Percentiles rank a stretch among this genome's conserved stretches.
Conservation (phyloP, 2,113 vertebrate genomes). For the Lepisosteus oculatus region DNA sequence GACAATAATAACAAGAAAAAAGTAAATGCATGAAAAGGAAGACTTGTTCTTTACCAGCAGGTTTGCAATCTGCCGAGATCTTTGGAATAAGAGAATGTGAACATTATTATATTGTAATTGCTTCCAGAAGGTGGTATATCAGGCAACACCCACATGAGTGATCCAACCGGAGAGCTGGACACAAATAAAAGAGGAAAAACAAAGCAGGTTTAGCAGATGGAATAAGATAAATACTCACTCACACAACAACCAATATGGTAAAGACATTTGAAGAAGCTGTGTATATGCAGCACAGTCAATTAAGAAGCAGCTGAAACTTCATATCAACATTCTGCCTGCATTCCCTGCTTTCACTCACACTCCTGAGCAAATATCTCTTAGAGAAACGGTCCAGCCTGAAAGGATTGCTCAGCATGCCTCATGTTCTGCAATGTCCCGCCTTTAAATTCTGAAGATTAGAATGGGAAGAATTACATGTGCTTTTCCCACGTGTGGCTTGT, state of each 20-base stretch:
- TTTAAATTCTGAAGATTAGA: too few relatives aligned
- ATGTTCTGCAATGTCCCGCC: too few relatives aligned
- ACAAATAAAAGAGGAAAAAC: background rate
- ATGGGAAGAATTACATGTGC: too few relatives aligned
- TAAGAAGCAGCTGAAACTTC: too few relatives aligned
- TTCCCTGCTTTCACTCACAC: too few relatives aligned
- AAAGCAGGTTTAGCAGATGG: constrained; percentile 17
- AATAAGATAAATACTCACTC: constrained; percentile 26
- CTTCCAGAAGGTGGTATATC: constrained; percentile 54
- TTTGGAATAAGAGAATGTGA: constrained; percentile 56
- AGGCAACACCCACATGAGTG: constrained; percentile 7
- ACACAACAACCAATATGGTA: constrained; percentile 2
- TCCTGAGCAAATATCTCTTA: too few relatives aligned
- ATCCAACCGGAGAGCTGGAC: background rate
- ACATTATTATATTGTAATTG: constrained; percentile 56
- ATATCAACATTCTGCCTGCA: too few relatives aligned
- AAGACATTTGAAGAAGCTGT: constrained; percentile 3
- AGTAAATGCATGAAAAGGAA: background rate
- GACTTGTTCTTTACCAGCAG: constrained; percentile 34
- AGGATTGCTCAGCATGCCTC: too few relatives aligned
- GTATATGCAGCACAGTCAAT: background rate
- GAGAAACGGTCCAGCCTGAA: too few relatives aligned
- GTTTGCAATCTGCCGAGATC: constrained; percentile 57
- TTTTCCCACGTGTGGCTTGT: too few relatives aligned
- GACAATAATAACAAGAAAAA: background rate